Base-by-base conservation (phyloP, 1,140 invertebrate species). In the Scaptomyza graminum region DNA sequence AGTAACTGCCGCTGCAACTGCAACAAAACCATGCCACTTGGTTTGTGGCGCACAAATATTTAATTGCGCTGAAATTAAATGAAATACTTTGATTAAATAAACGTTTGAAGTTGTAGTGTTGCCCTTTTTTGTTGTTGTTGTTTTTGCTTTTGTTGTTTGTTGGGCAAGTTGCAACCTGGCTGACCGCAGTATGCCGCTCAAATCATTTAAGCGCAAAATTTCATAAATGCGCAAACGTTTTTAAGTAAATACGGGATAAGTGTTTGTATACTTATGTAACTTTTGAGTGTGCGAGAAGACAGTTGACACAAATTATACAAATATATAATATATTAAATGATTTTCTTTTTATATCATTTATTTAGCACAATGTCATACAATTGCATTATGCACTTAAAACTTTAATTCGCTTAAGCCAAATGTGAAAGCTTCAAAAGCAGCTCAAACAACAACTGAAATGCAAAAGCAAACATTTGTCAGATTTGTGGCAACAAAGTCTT, bases 1-100 rank as follows among this genome's bases (percentile, higher is more conserved):
- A 22, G 18, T 22, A 22, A 22, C 18, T 22, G 18, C 67, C 18
- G 4, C 18, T 22, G 18, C 67, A 73, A 76, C 72, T 49, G 54
- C 79, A 72, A 67, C 63, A 72, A 61, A 72, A 61, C n/a, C 3
- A 81, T 62, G 41, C 63, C 68, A 60, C 72, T 80, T 76, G 72
- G 64, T 63, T 64, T 79, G 60, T 69, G 76, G 60, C 67, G 63
- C 37, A 69, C 70, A 81, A 75, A 82, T 77, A 78, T 85, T 85
- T 82, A 85, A 85, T 78, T 81, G 69, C 72, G 63, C 66, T 78
- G 73, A 67, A 77, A 74, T 74, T 51, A 77, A 84, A 81, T 71
- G 44, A 77, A 84, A 74, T 62, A 13, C 22, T 25, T 39, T n/a
- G 44, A 51, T 15, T 15, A 47, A 9, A 25, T 63, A n/a, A n/a